phyloP scores from a whole-genome alignment of 2,888 invertebrate species.

The Microctonus brassicae region DNA sequence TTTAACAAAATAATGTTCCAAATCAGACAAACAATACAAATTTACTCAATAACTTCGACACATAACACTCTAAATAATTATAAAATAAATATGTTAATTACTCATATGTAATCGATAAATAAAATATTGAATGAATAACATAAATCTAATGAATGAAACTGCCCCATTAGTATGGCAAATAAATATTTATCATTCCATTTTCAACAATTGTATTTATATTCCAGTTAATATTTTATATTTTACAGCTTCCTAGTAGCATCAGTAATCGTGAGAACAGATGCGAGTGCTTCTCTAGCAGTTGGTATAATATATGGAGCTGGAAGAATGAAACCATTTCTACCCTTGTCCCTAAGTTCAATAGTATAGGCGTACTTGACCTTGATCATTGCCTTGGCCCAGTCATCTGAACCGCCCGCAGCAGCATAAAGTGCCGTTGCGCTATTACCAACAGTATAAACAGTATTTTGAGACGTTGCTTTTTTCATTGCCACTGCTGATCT shows the following conservation, averaged over 20 bases:
- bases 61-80: not conserved
- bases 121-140: not conserved
- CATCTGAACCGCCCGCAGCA: slow-evolving; percentile 86
- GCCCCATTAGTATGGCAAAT: not conserved
- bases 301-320: slow-evolving; percentile 83
- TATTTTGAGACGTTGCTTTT: slow-evolving; percentile 73
- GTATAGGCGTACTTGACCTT: slow-evolving; percentile 91
- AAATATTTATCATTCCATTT: not conserved
- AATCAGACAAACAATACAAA: not conserved
- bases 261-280: slow-evolving; percentile 78
- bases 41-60: not conserved
- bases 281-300: slow-evolving; percentile 82
- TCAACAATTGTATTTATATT: not conserved
- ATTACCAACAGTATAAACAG: slow-evolving; percentile 80
- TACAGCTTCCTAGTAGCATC: slow-evolving; percentile 24
- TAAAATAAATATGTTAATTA: not conserved
- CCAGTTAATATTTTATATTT: not conserved
- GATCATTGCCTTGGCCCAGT: slow-evolving; percentile 90
- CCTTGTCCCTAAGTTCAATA: slow-evolving; percentile 88
- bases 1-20: too few relatives aligned
- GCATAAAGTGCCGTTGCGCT: slow-evolving; percentile 85
- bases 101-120: not conserved
- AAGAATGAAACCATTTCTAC: slow-evolving; percentile 87
- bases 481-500: slow-evolving; percentile 79
- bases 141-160: not conserved